Base-by-base conservation (phyloP, 2,888 invertebrate species). In the Diabrotica balteata region DNA sequence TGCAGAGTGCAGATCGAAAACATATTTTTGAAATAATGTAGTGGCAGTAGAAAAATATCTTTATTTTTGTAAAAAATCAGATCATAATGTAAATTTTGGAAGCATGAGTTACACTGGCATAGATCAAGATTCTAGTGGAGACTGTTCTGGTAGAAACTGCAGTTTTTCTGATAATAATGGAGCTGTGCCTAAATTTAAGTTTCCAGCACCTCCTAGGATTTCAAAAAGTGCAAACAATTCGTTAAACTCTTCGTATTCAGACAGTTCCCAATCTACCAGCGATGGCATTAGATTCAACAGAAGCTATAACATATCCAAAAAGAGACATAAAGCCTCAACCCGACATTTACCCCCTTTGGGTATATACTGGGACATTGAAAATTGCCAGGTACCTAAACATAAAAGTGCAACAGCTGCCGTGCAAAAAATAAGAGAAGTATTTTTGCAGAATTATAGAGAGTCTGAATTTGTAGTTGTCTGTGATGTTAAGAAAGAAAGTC, bases 321-420 rank as follows among this genome's bases (percentile, higher is more conserved):
- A 71, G 54, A 74, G 69, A 69, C 71, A 66, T 47, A 74, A 60
- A 52, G 46, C 50, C 58, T 68, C 59, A 68, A 4, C 32, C 42
- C 73, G 59, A 59, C 71, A 74, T 72, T 77, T 89, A 66, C 89
- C 89, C 45, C 93, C 93, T 2, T 90, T 95, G 78, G 95, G 94
- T 59, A 93, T 95, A 73, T 95, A 95, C 84, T 96, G 96, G 96
- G 96, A 96, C 82, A 95, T 96, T 79, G 95, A 96, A 86, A 96
- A 96, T 83, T 94, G 94, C 82, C 90, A 91, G 84, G 92, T 95
- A 55, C 95, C 95, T 4, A 90, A 90, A 80, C 91, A 90, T 60
- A 91, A 91, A 82, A 94, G 93, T 67, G 94, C 95, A 7, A 87
- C 92, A 77, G 90, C 90, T 75, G 89, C 94, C 60, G 93, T 93